Base-by-base conservation (phyloP, 30 jellyfish, hydroid and myxozoan genomes). In the Aurelia sp. region DNA sequence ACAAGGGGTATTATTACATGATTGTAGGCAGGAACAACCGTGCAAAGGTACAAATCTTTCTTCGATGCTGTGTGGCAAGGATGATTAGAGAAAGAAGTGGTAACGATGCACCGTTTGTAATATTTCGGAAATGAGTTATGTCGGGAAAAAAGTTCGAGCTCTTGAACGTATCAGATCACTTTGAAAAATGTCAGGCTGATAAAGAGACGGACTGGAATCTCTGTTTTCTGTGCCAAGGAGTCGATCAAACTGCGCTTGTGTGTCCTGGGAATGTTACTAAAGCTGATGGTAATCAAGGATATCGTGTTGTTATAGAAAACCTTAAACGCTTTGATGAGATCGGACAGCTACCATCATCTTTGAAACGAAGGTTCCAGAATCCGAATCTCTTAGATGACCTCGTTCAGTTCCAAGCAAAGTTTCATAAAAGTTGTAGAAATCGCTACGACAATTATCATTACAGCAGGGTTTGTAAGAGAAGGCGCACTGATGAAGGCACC, bases 141-240 rank as follows among this genome's bases (percentile, higher is more conserved):
- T 70, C 62, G 81, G 31, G 40, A 22, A 70, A 70, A 15, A 70
- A 40, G 62, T 70, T 70, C 31, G 81, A 70, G 63, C 18, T 70
- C 6, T 17, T 70, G 60, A 24, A 70, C 40, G 81, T 58, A 20
- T 27, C 81, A 16, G 81, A 70, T 27, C 81, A 70, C 31, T 70
- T 70, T 70, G 81, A 70, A 24, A 11, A 70, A 20, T 58, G 62
- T 18, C 81, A 70, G 81, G 31, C 81, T 11, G 40, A 57, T 4
- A 35, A n/a, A 40, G 63, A 70, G 40, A 38, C 62, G 31, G 40
- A 70, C 40, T 70, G 81, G 81, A 58, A 70, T 40, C 61, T 70
- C 40, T 70, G 81, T 58, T 70, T 70, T 70, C 31, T 70, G 31
- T 70, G 81, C 21, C 81, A 70, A 70, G 40, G 40, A 58, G 40